Evolutionary conservation across 2,888 invertebrate genomes (phyloP).

Genomic region (Lathronympha strigana): DNA sequence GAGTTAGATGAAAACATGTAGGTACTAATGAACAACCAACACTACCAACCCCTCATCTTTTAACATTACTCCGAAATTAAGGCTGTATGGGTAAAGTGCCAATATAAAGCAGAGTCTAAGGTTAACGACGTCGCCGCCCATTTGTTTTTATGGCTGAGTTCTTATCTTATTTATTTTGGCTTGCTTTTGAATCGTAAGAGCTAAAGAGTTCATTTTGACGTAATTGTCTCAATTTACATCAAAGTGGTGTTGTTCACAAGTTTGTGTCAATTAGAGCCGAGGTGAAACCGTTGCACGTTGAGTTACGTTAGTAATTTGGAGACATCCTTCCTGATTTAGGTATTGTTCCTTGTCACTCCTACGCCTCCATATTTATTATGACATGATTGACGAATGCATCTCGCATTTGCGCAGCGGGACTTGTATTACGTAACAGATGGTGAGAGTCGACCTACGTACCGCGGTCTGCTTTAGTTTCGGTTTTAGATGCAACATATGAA

Average conservation of each 20-base stretch:
- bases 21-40: too few species aligned
- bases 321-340: conserved; percentile 24
- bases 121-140: conserved; percentile 43
- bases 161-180: conserved; percentile 44
- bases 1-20: too few species aligned
- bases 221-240: conserved; percentile 31
- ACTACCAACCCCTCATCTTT: conserved; percentile 25
- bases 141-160: conserved; percentile 42
- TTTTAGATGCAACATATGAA: too few species aligned
- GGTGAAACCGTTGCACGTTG: conserved; percentile 17
- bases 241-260: conserved; percentile 12
- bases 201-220: conserved; percentile 26
- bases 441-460: too few species aligned
- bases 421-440: too few species aligned
- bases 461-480: too few species aligned
- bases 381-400: not conserved
- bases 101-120: conserved; percentile 37
- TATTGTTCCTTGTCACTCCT: conserved; percentile 2
- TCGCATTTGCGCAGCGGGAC: too few species aligned
- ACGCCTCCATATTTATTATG: not conserved
- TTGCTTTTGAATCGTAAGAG: conserved; percentile 22
- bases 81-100: conserved; percentile 29
- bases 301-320: conserved; percentile 25
- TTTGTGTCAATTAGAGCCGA: conserved; percentile 23
- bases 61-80: conserved; percentile 22